Evolutionary conservation across 1,140 invertebrate genomes (phyloP), one percentile per base, ranked within the genome.

Genomic region (Bombus soroeensis): DNA sequence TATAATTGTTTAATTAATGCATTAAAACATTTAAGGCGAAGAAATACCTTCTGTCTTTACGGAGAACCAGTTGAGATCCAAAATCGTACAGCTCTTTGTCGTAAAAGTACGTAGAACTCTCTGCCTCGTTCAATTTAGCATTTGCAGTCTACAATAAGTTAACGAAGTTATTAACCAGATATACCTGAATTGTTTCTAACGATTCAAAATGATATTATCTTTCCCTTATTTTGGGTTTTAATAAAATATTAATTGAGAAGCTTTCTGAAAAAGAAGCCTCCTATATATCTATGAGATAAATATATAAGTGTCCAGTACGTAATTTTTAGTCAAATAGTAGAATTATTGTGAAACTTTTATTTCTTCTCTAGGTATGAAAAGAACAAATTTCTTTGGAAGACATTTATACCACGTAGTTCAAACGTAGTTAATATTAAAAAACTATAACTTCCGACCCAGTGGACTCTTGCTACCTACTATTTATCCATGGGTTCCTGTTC

Each of bases 31-130:
- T 62, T n/a, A n/a, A 28, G 2, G 25, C 4, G 28, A n/a, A n/a
- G 28, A 62, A 62, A n/a, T 62, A 94, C 91, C 87, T 92, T 74
- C 90, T 87, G 5, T 91, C 83, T 18, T 91, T 89, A 47, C 64
- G 37, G 18, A 85, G 80, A 9, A 91, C 41, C 15, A 93, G 25
- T n/a, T 94, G 75, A 68, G 86, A 88, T 71, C 94, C 94, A 80
- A 94, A 94, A 84, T 94, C 92, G 70, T 89, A 94, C 3, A 71
- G 77, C 25, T 85, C 37, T 13, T 68, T 84, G 13, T 94, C 91
- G 6, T 90, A 34, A 70, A 93, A 92, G 68, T 91, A 95, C 9
- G 91, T 86, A 1, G 92, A 91, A 15, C 86, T 85, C 28, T 91
- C 87, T 18, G 81, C 37, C 1, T 92, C 88, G n/a, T 86, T 57